Conservation (phyloP, 1,140 invertebrate genomes). For the Gonioctena quinquepunctata region DNA sequence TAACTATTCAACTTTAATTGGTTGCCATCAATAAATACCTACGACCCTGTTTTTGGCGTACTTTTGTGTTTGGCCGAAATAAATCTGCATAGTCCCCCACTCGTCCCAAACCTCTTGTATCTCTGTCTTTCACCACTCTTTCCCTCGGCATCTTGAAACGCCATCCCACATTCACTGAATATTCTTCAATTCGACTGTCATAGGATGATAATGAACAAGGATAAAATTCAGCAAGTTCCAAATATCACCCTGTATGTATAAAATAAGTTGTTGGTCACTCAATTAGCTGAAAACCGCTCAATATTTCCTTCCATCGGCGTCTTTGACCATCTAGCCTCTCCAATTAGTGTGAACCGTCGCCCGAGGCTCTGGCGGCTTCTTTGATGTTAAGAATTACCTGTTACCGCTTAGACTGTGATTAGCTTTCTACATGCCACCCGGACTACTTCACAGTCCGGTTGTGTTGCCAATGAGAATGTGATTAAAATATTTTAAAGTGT, state of each 20-base stretch:
- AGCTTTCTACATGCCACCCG: background rate
- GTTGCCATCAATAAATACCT: too few relatives aligned
- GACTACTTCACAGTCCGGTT: conserved; percentile 14
- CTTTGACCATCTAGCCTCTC: conserved; percentile 54
- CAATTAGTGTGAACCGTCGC: conserved; percentile 57
- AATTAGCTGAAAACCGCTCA: conserved; percentile 55
- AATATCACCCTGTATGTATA: conserved; percentile 18
- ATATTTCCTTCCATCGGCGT: conserved; percentile 55
- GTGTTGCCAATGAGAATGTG: conserved; percentile 20
- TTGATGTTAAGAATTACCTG: conserved; percentile 42
- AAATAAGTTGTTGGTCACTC: conserved; percentile 56
- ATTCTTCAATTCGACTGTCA: too few relatives aligned
- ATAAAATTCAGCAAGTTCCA: background rate
- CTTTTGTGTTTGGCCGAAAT: too few relatives aligned
- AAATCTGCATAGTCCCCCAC: too few relatives aligned
- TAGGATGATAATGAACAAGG: too few relatives aligned
- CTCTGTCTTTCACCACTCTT: too few relatives aligned
- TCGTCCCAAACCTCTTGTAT: too few relatives aligned
- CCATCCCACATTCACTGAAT: too few relatives aligned
- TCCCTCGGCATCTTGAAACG: too few relatives aligned
- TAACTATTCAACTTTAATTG: too few relatives aligned
- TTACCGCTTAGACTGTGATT: conserved; percentile 33
- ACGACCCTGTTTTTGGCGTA: too few relatives aligned
- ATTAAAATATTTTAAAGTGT: conserved; percentile 30
- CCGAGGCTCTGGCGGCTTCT: conserved; percentile 32